phyloP scores from a whole-genome alignment of 2,113 vertebrate species.

The Leuciscus idus region DNA sequence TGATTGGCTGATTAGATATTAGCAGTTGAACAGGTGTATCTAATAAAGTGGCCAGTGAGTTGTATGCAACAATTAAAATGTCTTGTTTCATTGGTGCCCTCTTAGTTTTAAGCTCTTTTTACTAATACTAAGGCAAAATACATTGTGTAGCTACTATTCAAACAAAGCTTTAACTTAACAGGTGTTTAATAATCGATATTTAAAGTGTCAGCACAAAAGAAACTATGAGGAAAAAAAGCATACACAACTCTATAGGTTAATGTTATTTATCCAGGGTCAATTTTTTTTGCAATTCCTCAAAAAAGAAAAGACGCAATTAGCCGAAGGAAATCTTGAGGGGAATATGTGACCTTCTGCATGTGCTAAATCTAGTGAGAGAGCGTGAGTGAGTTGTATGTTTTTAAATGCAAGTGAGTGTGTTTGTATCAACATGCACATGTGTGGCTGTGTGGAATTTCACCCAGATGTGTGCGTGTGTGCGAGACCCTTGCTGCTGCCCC shows the following conservation, averaged over 20 bases:
- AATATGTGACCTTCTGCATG: background rate
- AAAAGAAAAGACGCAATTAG: slow-evolving; percentile 20
- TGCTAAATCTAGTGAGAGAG: background rate
- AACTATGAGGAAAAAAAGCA: background rate
- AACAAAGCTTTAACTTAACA: background rate
- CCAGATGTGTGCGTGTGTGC: slow-evolving; percentile 24
- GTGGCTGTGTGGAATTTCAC: background rate
- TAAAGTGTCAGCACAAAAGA: slow-evolving; percentile 15
- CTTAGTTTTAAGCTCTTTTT: background rate
- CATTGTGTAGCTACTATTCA: background rate
- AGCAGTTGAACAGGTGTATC: no score
- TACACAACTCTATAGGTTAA: background rate
- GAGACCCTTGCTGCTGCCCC: background rate
- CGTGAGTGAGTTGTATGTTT: background rate
- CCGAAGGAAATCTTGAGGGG: background rate
- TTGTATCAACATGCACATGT: slow-evolving; percentile 24
- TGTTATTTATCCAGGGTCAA: background rate
- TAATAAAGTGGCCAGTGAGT: no score
- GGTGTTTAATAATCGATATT: slow-evolving; percentile 4
- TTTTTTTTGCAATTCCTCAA: background rate
- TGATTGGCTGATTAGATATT: no score
- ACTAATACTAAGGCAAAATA: background rate
- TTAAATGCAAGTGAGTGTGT: slow-evolving; percentile 22
- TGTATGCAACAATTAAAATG: background rate
- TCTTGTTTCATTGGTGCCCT: background rate